phyloP scores from a whole-genome alignment of 2,888 invertebrate species.

The Conops quadrifasciatus region DNA sequence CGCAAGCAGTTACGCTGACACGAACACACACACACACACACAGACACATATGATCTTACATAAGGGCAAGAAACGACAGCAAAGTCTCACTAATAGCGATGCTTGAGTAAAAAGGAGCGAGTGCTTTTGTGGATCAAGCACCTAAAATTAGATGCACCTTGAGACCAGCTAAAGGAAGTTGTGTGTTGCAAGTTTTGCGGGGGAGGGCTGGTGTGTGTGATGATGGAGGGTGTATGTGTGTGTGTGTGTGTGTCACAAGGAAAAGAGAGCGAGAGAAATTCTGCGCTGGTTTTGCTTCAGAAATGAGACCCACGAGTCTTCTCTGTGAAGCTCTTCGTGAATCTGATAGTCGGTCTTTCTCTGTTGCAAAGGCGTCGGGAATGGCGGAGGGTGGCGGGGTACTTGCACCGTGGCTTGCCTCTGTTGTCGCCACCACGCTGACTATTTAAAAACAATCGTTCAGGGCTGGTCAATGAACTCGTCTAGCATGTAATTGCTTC shows the following conservation, averaged over 20 bases:
- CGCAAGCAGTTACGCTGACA: constrained; percentile 1
- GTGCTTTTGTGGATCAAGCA: neutral
- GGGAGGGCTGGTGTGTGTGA: neutral
- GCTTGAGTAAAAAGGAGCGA: neutral
- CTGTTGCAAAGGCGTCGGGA: too few species aligned
- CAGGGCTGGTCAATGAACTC: constrained; percentile 63
- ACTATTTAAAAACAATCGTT: too few species aligned
- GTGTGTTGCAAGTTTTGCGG: neutral
- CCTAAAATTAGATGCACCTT: neutral
- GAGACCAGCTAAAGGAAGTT: neutral
- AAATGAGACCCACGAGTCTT: neutral
- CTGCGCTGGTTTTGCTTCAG: constrained; percentile 20
- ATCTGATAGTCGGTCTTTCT: too few species aligned
- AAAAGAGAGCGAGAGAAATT: too few species aligned
- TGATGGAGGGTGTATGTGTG: neutral
- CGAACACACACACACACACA: constrained; percentile 3
- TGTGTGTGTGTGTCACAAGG: too few species aligned
- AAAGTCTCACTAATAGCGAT: neutral
- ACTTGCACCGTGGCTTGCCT: too few species aligned
- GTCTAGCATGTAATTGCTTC: constrained; percentile 19
- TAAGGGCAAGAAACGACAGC: neutral
- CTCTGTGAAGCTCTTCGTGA: neutral
- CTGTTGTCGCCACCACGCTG: too few species aligned
- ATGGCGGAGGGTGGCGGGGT: too few species aligned
- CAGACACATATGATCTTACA: constrained; percentile 7